Evolutionary conservation across 2,113 vertebrate genomes (phyloP).

Genomic region (Campylorhamphus procurvoides): DNA sequence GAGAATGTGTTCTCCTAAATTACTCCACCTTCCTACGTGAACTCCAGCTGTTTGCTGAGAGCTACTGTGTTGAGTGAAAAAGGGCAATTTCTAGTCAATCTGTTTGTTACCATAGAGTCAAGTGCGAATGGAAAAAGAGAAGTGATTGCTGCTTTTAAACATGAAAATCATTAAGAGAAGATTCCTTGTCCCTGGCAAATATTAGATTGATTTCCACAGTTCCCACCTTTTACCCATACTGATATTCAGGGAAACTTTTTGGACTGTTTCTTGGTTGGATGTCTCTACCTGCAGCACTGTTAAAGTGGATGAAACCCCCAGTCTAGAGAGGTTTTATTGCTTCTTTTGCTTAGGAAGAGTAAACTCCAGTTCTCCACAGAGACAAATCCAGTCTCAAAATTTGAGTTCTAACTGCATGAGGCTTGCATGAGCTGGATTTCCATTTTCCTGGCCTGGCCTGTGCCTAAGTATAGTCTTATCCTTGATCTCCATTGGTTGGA

Average conservation of each 20-base stretch:
- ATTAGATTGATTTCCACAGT: background rate
- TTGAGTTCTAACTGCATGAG: background rate
- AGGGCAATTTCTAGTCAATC: background rate
- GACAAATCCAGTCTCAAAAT: background rate
- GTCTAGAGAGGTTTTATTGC: background rate
- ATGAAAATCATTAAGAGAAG: background rate
- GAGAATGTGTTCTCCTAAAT: background rate
- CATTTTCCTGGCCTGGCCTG: background rate
- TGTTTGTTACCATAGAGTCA: background rate
- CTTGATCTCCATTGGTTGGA: background rate
- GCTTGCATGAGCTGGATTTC: background rate
- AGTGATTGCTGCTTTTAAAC: background rate
- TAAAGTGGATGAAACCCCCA: background rate
- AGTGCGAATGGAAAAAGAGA: background rate
- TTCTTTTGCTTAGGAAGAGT: background rate
- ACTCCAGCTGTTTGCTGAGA: background rate
- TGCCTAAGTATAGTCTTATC: background rate
- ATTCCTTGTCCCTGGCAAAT: background rate
- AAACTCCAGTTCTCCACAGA: background rate
- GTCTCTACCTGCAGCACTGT: background rate
- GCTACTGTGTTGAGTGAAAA: background rate
- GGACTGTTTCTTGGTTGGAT: background rate
- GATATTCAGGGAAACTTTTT: background rate
- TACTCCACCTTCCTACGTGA: background rate
- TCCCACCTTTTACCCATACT: background rate